Evolutionary conservation across 2,888 invertebrate genomes (phyloP).

Genomic region (Athetis lepigone): DNA sequence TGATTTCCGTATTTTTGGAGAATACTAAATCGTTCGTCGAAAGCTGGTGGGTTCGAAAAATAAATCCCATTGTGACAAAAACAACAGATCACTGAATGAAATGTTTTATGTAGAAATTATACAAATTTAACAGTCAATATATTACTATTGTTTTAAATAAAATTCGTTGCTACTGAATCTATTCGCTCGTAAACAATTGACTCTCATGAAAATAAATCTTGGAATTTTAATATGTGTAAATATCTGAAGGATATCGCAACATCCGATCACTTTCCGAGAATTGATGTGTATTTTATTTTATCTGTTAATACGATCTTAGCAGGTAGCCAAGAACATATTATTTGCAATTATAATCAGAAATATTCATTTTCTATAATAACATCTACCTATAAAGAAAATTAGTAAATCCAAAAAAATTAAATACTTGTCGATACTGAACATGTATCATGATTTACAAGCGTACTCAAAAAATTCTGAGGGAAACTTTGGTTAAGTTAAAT

Average conservation of each 20-base stretch:
- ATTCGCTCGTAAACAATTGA: constrained; percentile 58
- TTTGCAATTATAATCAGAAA: constrained; percentile 43
- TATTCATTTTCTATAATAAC: neutral
- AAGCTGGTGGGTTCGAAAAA: constrained; percentile 62
- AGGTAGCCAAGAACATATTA: constrained; percentile 57
- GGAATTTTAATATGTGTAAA: constrained; percentile 71
- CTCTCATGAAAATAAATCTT: constrained; percentile 68
- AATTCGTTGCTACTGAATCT: constrained; percentile 51
- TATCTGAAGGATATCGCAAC: constrained; percentile 72
- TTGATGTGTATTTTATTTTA: constrained; percentile 64
- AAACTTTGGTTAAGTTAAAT: no score
- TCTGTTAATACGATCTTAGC: constrained; percentile 53
- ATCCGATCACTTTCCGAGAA: constrained; percentile 79
- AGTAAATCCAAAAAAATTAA: neutral
- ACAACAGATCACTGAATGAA: constrained; percentile 59
- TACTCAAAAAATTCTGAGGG: no score
- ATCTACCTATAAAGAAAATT: neutral
- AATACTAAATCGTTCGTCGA: constrained; percentile 72
- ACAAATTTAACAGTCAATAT: constrained; percentile 50
- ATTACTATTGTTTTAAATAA: constrained; percentile 57
- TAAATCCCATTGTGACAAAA: constrained; percentile 60
- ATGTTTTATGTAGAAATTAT: constrained; percentile 44
- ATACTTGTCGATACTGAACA: no score
- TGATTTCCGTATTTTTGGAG: constrained; percentile 90
- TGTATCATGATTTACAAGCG: no score